Conservation (phyloP, 2,113 vertebrate genomes). For the Pedionomus torquatus region DNA sequence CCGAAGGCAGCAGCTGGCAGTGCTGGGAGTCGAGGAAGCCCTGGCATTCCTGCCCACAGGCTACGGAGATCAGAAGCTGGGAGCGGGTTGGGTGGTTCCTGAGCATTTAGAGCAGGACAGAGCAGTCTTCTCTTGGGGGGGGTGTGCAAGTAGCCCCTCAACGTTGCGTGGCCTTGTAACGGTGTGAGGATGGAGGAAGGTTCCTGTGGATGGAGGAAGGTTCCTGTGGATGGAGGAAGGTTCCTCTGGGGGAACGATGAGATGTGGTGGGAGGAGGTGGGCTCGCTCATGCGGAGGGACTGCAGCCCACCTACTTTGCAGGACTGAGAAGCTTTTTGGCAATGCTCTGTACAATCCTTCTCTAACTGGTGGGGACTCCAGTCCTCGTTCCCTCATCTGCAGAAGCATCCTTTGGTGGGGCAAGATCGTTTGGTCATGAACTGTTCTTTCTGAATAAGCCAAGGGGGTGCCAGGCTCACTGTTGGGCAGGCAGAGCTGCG, state of each 20-base stretch:
- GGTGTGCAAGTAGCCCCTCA: neutral
- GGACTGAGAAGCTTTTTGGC: neutral
- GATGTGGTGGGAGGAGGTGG: fast-evolving
- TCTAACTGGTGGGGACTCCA: neutral
- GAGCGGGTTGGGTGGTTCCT: fast-evolving
- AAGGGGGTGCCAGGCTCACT: fast-evolving
- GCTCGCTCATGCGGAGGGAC: fast-evolving
- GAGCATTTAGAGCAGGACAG: neutral
- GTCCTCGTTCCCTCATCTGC: neutral
- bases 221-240: too few species aligned
- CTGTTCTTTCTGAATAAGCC: fast-evolving
- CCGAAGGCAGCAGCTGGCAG: conserved; percentile 5
- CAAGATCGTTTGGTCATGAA: neutral
- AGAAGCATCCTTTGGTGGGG: neutral
- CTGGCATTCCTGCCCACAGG: neutral
- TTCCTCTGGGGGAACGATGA: too few species aligned
- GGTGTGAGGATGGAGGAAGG: neutral
- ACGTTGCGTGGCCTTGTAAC: fast-evolving
- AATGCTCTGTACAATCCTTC: neutral
- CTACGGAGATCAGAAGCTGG: neutral
- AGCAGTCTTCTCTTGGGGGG: neutral
- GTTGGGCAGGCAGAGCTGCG: neutral
- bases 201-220: too few species aligned
- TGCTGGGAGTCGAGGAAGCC: neutral
- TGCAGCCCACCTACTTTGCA: fast-evolving